These are phyloP conservation scores for Diorhabda carinulata DNA, from an alignment of 1,140 invertebrate genomes.

Conservation along the genomic window DNA sequence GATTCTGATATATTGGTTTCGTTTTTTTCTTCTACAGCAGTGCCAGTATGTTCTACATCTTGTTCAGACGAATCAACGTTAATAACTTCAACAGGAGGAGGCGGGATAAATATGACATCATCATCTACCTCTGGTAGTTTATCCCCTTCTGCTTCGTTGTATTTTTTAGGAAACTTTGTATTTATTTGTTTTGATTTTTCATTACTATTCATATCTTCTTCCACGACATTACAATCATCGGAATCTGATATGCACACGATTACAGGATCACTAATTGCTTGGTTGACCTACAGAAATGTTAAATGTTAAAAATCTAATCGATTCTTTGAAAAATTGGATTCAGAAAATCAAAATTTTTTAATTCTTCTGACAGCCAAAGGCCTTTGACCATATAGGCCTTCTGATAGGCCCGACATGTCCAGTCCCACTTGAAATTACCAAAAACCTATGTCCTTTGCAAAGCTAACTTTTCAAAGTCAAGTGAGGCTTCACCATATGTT, in stretches of 20 bases:
- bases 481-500: too few relatives aligned
- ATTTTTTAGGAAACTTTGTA: conserved; percentile 12
- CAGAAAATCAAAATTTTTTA: too few relatives aligned
- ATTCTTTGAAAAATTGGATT: too few relatives aligned
- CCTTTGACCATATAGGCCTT: too few relatives aligned
- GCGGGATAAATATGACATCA: conserved; percentile 34
- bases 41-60: background rate
- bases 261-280: background rate
- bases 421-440: too few relatives aligned
- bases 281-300: too few relatives aligned
- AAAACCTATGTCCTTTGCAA: too few relatives aligned
- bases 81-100: conserved; percentile 31
- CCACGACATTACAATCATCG: conserved; percentile 14
- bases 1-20: background rate
- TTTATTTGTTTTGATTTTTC: conserved; percentile 8
- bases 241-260: conserved; percentile 15
- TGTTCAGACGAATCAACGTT: conserved; percentile 21
- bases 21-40: background rate
- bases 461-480: too few relatives aligned
- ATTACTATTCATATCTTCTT: conserved; percentile 10
- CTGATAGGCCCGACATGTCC: too few relatives aligned
- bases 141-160: conserved; percentile 3
- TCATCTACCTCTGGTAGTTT: conserved; percentile 26
- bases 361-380: too few relatives aligned
- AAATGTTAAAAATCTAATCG: too few relatives aligned